phyloP scores from a whole-genome alignment of 64 coral and sea anemone genomes.

The Actinia equina region DNA sequence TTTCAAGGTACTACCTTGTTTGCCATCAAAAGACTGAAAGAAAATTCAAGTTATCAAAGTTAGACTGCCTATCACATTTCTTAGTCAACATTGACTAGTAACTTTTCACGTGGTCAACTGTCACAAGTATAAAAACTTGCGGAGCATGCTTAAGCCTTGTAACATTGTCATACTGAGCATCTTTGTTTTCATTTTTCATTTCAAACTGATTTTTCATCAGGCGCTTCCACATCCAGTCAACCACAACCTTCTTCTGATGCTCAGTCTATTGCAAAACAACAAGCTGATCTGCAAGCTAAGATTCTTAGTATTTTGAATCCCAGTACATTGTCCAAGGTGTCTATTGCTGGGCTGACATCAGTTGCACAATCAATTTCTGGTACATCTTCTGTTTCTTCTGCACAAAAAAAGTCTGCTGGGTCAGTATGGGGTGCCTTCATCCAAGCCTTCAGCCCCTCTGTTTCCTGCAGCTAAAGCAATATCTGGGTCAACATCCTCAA shows the following conservation, averaged over 20 bases:
- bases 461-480: slow-evolving; percentile 50
- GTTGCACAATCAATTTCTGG: slow-evolving; percentile 15
- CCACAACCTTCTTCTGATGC: slow-evolving; percentile 70
- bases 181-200: slow-evolving; percentile 19
- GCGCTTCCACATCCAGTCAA: slow-evolving; percentile 34
- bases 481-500: background rate
- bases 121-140: background rate
- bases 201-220: slow-evolving; percentile 54
- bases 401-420: background rate
- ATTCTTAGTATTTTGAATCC: slow-evolving; percentile 98
- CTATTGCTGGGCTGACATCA: background rate
- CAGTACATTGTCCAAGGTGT: slow-evolving; percentile 19
- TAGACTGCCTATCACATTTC: background rate
- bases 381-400: slow-evolving; percentile 5
- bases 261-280: slow-evolving; percentile 97
- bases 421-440: background rate
- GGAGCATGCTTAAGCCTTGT: background rate
- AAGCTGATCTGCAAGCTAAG: slow-evolving; percentile 98
- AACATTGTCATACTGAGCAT: background rate
- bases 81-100: background rate
- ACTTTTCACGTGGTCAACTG: background rate
- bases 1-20: background rate
- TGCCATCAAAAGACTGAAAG: background rate
- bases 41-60: slow-evolving; percentile 5
- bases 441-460: slow-evolving; percentile 26